These are phyloP conservation scores for Synanceia verrucosa DNA, from an alignment of 2,797 vertebrate genomes.

Conservation along the genomic window DNA sequence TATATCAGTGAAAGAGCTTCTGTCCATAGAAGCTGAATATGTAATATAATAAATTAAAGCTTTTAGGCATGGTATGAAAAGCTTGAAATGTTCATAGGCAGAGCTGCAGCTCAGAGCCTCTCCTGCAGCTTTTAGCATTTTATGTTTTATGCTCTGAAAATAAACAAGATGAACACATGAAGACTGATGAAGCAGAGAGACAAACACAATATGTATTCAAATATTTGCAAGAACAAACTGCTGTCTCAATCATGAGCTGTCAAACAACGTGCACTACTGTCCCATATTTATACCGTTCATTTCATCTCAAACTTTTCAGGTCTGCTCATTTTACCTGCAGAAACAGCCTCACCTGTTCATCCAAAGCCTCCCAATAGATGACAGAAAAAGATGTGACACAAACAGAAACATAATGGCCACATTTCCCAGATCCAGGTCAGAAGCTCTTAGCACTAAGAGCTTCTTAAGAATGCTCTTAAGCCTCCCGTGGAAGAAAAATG, in stretches of 20 bases:
- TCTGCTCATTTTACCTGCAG: no score
- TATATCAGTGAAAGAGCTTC: background rate
- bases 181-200: background rate
- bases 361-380: background rate
- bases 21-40: background rate
- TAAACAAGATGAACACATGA: background rate
- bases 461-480: no score
- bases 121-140: slow-evolving; percentile 2
- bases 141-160: background rate
- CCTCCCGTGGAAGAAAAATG: no score
- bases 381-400: background rate
- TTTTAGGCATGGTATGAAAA: background rate
- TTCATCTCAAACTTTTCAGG: no score
- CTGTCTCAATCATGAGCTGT: background rate
- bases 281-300: no score
- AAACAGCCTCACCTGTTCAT: background rate
- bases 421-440: no score
- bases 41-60: background rate
- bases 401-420: background rate
- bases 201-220: background rate
- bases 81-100: background rate
- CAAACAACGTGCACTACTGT: no score
- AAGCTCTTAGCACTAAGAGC: no score
- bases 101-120: slow-evolving; percentile 5
- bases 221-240: background rate